These are phyloP conservation scores for Crocodylus rhombifer DNA, from an alignment of 2,797 vertebrate genomes.

Conservation along the genomic window DNA sequence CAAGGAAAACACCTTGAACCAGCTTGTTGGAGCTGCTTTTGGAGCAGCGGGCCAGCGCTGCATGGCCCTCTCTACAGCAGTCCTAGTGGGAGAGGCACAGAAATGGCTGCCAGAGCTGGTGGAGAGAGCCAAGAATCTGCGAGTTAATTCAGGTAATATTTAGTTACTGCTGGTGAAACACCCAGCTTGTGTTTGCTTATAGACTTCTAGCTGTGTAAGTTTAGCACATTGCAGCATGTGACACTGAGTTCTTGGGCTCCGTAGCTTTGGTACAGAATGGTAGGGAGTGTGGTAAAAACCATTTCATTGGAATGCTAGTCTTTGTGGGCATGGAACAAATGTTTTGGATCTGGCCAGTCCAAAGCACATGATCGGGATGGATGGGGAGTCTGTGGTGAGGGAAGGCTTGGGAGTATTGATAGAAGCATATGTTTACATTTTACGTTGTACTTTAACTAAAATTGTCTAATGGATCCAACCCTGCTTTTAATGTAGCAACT, in stretches of 20 bases:
- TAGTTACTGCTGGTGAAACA: not conserved
- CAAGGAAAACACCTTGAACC: constrained; percentile 97
- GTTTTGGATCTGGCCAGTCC: not conserved
- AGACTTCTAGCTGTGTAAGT: not conserved
- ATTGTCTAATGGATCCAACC: not conserved
- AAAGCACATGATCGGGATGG: not conserved
- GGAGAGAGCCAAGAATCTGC: constrained; percentile 90
- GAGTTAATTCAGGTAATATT: constrained; percentile 92
- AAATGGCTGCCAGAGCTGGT: constrained; percentile 95
- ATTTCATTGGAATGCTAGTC: not conserved
- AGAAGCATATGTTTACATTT: constrained; percentile 15
- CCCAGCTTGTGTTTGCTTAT: not conserved
- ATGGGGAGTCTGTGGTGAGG: not conserved
- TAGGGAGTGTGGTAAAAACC: not conserved
- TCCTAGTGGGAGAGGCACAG: constrained; percentile 92
- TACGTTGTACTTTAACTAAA: not conserved
- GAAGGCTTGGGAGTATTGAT: not conserved
- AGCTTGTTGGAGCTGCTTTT: constrained; percentile 96
- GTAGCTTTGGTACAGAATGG: not conserved
- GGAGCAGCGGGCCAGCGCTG: constrained; percentile 97
- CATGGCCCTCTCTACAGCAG: constrained; percentile 95
- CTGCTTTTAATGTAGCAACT: not conserved
- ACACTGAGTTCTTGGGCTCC: not conserved
- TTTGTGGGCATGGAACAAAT: not conserved
- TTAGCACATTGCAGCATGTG: not conserved